Conservation (phyloP, 2,797 vertebrate genomes). For the Lepidocolaptes lacrymiger region DNA sequence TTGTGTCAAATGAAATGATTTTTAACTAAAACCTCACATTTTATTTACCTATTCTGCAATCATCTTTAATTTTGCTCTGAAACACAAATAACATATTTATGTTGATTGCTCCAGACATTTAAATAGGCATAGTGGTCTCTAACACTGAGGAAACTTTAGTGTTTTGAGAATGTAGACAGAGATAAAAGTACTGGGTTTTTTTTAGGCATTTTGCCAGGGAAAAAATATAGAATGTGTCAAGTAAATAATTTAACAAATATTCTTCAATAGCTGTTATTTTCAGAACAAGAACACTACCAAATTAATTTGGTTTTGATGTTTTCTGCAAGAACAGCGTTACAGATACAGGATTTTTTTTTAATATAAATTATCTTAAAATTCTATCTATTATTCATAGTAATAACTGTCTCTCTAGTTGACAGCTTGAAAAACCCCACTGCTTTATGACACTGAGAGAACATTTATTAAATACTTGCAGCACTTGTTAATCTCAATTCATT, state of each 20-base stretch:
- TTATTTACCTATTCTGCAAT: neutral
- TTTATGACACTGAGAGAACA: slow-evolving; percentile 11
- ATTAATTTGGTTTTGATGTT: neutral
- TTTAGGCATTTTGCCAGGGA: neutral
- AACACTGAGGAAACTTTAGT: neutral
- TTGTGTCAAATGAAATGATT: neutral
- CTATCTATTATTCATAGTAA: slow-evolving; percentile 8
- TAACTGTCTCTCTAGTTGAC: slow-evolving; percentile 12
- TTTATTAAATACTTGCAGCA: slow-evolving; percentile 14
- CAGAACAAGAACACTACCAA: neutral
- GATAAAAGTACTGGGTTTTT: neutral
- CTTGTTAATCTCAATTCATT: slow-evolving; percentile 26
- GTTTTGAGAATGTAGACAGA: neutral
- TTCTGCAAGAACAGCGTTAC: neutral
- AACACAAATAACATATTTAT: neutral
- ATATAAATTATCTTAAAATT: neutral
- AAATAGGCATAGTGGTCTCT: neutral
- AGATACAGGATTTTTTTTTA: neutral
- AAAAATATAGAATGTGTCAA: neutral
- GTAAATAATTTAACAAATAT: neutral
- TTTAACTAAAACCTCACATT: neutral
- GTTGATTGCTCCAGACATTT: neutral
- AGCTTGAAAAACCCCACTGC: neutral
- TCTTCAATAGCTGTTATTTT: neutral
- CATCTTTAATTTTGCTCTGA: neutral